Percentiles rank a stretch among this genome's conserved stretches.
Conservation (phyloP, 2,888 invertebrate species). For the Andrena camellia region DNA sequence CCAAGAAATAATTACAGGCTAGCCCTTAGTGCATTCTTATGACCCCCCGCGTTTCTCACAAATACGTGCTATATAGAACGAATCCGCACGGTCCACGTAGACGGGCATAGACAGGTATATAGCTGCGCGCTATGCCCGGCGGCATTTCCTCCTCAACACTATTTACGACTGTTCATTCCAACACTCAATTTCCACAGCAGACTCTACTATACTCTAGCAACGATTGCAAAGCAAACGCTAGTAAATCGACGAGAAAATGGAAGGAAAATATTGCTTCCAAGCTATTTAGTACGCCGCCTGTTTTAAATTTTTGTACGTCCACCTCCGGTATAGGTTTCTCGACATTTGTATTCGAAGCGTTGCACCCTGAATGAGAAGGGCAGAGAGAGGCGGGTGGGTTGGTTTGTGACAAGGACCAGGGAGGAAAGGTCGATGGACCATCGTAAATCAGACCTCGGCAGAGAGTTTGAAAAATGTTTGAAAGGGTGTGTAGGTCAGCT, state of each 20-base stretch:
- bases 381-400: background rate
- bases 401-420: background rate
- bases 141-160: background rate
- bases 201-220: no score
- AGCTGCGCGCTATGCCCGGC: background rate
- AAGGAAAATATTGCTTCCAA: no score
- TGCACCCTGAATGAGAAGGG: background rate
- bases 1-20: constrained; percentile 70
- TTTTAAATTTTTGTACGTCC: background rate
- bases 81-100: background rate
- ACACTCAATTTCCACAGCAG: no score
- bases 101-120: background rate
- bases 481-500: constrained; percentile 46
- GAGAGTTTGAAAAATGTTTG: constrained; percentile 50
- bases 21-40: constrained; percentile 25
- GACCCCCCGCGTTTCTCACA: background rate
- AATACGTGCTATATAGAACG: background rate
- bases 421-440: constrained; percentile 44
- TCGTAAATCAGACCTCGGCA: constrained; percentile 61
- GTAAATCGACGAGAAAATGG: no score
- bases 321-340: constrained; percentile 14
- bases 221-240: no score
- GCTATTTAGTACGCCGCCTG: background rate
- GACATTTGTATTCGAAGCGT: constrained; percentile 36
- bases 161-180: background rate